phyloP scores from a whole-genome alignment of 2,797 vertebrate species.

The Phoxinus dragarum region DNA sequence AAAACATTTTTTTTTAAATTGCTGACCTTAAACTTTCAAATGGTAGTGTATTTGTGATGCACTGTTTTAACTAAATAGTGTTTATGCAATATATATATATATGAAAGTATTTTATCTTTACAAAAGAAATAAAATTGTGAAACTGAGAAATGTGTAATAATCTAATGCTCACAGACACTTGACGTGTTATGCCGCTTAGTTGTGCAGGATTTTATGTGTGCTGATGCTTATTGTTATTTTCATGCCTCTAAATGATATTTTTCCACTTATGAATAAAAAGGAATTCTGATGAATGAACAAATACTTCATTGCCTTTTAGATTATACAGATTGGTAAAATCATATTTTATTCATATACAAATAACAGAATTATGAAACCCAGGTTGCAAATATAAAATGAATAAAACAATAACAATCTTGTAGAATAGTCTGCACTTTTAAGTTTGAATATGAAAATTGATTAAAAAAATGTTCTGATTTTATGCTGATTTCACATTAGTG shows the following conservation, averaged over 20 bases:
- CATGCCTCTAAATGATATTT: constrained; percentile 39
- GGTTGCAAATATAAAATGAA: neutral
- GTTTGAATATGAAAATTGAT: neutral
- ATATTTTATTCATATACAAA: neutral
- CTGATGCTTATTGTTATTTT: constrained; percentile 10
- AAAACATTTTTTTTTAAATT: neutral
- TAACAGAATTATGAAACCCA: neutral
- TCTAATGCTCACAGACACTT: neutral
- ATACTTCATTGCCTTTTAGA: neutral
- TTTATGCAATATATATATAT: neutral
- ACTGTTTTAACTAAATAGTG: neutral
- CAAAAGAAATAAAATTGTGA: neutral
- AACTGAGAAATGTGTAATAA: neutral
- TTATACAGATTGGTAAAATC: neutral
- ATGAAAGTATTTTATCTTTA: neutral
- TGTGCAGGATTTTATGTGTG: neutral
- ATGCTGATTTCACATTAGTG: neutral
- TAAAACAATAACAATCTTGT: neutral
- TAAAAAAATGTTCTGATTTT: neutral
- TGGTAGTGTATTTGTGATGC: constrained; percentile 2
- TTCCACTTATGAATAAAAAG: constrained; percentile 20
- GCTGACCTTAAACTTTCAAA: neutral
- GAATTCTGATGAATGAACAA: neutral
- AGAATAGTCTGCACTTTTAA: neutral
- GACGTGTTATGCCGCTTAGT: neutral